phyloP scores from a whole-genome alignment of 2,113 vertebrate genomes.

The Plectropomus leopardus region DNA sequence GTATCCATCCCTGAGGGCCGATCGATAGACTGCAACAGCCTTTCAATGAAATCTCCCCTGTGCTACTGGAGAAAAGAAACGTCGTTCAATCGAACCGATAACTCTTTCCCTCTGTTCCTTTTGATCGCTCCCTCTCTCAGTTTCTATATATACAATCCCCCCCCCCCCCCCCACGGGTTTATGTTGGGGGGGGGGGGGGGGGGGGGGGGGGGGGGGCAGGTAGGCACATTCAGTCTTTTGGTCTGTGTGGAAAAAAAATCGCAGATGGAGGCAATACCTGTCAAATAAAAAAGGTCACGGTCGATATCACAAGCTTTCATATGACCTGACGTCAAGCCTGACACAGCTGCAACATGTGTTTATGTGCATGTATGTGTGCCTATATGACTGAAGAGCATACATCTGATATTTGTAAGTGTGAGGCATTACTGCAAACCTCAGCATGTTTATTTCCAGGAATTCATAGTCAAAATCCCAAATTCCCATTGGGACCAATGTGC shows the following conservation, averaged over 20 bases:
- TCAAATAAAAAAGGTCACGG: slow-evolving; percentile 55
- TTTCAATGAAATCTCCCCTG: slow-evolving; percentile 80
- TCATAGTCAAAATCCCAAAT: slow-evolving; percentile 38
- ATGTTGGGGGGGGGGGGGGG: background rate
- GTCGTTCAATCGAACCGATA: slow-evolving; percentile 77
- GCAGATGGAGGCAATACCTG: slow-evolving; percentile 35
- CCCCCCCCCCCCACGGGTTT: no score
- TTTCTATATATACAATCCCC: slow-evolving; percentile 63
- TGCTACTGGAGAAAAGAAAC: slow-evolving; percentile 76
- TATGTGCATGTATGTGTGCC: background rate
- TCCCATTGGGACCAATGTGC: slow-evolving; percentile 37
- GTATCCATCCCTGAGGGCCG: slow-evolving; percentile 74
- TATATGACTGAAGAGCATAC: background rate
- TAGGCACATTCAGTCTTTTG: slow-evolving; percentile 35
- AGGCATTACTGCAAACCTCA: slow-evolving; percentile 53
- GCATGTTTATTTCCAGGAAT: slow-evolving; percentile 58
- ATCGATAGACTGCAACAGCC: slow-evolving; percentile 82
- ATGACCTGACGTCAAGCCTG: slow-evolving; percentile 4
- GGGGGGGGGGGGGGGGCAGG: background rate
- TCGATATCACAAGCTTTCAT: slow-evolving; percentile 51
- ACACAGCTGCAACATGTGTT: slow-evolving; percentile 10
- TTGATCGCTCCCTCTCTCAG: slow-evolving; percentile 63
- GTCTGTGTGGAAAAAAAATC: slow-evolving; percentile 36
- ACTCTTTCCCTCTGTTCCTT: slow-evolving; percentile 74
- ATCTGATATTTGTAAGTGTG: slow-evolving; percentile 35